Evolutionary conservation across 2,797 vertebrate genomes (phyloP).

Genomic region (Acropternis orthonyx): DNA sequence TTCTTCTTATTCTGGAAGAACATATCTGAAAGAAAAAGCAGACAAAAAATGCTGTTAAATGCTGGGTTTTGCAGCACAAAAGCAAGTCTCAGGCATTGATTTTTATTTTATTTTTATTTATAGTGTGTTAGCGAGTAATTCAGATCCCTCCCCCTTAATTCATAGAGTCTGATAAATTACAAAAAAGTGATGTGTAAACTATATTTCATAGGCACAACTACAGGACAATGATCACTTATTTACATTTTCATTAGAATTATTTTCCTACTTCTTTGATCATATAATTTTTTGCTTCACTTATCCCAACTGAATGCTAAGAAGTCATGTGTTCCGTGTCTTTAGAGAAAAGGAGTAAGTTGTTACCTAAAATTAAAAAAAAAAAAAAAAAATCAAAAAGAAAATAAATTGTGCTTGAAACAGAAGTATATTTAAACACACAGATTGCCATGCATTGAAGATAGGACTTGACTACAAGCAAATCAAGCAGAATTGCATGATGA

Average conservation of each 20-base stretch:
- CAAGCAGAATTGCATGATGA: slow-evolving; percentile 1
- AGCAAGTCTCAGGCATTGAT: background rate
- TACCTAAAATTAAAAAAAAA: background rate
- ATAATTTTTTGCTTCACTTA: slow-evolving; percentile 36
- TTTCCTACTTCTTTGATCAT: slow-evolving; percentile 31
- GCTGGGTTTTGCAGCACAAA: background rate
- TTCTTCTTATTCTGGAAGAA: background rate
- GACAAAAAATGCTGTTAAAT: background rate
- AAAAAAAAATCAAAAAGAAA: background rate
- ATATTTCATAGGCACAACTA: background rate
- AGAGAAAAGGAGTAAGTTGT: background rate
- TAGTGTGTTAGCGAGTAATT: background rate
- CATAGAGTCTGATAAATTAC: slow-evolving; percentile 17
- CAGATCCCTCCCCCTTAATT: background rate
- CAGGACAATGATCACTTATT: slow-evolving; percentile 16
- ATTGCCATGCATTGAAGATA: background rate
- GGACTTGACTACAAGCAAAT: background rate
- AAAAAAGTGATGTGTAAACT: background rate
- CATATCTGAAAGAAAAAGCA: background rate
- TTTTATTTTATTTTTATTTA: background rate
- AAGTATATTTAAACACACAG: slow-evolving; percentile 39
- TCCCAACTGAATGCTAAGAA: background rate
- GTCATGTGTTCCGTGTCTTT: background rate
- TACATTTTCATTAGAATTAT: slow-evolving; percentile 36
- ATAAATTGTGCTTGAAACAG: background rate